Percentiles rank a stretch among this genome's conserved stretches.
Evolutionary conservation across 2,113 vertebrate species (phyloP).

Genomic region (Todiramphus chloris): DNA sequence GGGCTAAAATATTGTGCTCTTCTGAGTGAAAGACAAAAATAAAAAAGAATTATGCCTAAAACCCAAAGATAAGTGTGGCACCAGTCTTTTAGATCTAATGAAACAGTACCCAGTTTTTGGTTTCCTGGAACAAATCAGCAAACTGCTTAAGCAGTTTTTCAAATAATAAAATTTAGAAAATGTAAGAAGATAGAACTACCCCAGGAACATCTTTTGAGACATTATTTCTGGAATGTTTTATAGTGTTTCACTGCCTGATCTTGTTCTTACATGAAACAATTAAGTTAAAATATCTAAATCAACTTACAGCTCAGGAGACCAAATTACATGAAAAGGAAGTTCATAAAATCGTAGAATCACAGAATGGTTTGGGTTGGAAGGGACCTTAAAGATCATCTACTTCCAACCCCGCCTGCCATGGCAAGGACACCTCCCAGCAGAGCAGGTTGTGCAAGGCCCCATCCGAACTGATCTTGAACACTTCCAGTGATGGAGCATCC

Average conservation of each 20-base stretch:
- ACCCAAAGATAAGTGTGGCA: neutral
- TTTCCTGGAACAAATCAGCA: neutral
- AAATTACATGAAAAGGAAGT: neutral
- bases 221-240: neutral
- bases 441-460: too few species aligned
- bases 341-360: too few species aligned
- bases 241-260: neutral
- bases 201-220: neutral
- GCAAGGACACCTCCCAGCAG: too few species aligned
- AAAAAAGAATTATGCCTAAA: neutral
- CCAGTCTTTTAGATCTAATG: rapidly evolving
- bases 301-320: neutral
- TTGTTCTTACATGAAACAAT: neutral
- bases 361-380: too few species aligned
- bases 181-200: neutral
- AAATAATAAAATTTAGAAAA: neutral
- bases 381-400: too few species aligned
- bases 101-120: neutral
- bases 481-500: too few species aligned
- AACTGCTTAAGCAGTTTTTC: neutral
- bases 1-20: neutral
- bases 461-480: too few species aligned
- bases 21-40: neutral
- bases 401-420: too few species aligned
- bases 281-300: neutral